Base-by-base conservation (phyloP, 2,113 vertebrate genomes). In the Engystomops pustulosus region DNA sequence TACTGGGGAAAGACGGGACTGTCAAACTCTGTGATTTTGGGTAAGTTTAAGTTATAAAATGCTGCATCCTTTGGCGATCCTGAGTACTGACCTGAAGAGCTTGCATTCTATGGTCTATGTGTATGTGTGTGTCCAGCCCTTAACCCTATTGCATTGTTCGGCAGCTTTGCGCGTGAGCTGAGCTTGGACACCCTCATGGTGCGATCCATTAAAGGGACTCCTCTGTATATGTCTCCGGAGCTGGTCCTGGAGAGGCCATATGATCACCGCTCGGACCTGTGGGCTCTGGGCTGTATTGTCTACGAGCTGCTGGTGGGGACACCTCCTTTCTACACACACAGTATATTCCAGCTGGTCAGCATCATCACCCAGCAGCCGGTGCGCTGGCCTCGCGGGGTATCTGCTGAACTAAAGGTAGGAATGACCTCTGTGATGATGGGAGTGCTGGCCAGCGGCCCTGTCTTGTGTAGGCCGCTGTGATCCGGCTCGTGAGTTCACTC, bases 1-100 rank as follows among this genome's bases (percentile, higher is more conserved):
- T 99, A 32, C 87, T 99, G 71, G 96, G 94, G 20, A 99, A 99
- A 90, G 95, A 89, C 0, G 97, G 97, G 0, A 86, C 95, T 9
- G 93, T 99, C 86, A 99, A 99, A 85, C 96, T 99, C 74, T 99
- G 98, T 89, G 98, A 99, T 90, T 99, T 99, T 58, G 97, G 98
- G 98, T 99, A 86, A 80, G 55, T 60, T 45, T 45, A 45, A 45
- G 7, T 11, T 11, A 45, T 45, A 6, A 45, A 5, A 9, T 45
- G 44, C n/a, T n/a, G n/a, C n/a, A n/a, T n/a, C n/a, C n/a, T n/a
- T n/a, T n/a, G n/a, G n/a, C n/a, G n/a, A n/a, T n/a, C n/a, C 38
- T 41, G 38, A 41, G 38, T 9, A 9, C 38, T 4, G 38, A 41
- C 4, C 38, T 41, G 38, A 41, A 41, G 38, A 41, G 38, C 4